Conservation (phyloP, 2,888 invertebrate genomes). For the Limnephilus marmoratus region DNA sequence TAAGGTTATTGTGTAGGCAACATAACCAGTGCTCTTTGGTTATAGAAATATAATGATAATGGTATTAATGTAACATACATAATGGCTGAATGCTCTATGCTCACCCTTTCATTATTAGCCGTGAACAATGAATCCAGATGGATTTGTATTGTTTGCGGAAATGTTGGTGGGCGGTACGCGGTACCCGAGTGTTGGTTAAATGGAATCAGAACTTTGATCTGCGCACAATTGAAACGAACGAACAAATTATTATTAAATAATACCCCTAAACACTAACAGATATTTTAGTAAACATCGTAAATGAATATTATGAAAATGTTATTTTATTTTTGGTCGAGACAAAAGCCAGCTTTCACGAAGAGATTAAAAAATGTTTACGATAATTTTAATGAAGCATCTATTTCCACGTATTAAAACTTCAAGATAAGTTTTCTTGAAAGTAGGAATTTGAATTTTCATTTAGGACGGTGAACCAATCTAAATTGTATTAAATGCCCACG, state of each 20-base stretch:
- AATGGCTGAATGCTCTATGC: background rate
- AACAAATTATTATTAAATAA: background rate
- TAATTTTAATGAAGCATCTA: background rate
- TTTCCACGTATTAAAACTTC: background rate
- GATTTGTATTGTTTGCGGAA: constrained; percentile 28
- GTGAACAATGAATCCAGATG: constrained; percentile 30
- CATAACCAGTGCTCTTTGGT: background rate
- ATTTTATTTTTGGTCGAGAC: background rate
- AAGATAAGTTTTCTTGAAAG: background rate
- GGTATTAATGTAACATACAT: constrained; percentile 6
- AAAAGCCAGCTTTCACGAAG: background rate
- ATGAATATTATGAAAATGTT: background rate
- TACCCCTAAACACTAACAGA: background rate
- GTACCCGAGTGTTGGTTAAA: background rate
- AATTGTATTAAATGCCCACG: background rate
- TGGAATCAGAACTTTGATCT: constrained; percentile 4
- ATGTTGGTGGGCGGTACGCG: background rate
- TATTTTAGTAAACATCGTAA: background rate
- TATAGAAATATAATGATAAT: constrained; percentile 16
- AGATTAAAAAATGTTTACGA: background rate
- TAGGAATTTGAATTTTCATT: background rate
- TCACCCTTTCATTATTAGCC: constrained; percentile 20
- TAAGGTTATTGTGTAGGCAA: background rate
- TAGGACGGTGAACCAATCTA: background rate
- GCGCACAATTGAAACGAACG: background rate